Evolutionary conservation across 1,140 invertebrate species (phyloP).

Genomic region (Mizuhopecten yessoensis): DNA sequence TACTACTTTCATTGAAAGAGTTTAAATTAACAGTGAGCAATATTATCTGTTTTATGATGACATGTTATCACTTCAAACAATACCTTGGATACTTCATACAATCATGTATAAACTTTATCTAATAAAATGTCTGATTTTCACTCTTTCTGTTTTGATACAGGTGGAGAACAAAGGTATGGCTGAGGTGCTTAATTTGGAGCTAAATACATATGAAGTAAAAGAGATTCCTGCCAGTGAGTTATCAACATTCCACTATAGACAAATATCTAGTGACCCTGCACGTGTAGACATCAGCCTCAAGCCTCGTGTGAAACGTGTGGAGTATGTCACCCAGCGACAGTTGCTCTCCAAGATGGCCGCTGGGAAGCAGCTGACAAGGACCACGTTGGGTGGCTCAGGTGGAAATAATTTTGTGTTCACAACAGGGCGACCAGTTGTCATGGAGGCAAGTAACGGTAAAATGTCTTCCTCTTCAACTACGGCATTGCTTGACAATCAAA

Average conservation of each 20-base stretch:
- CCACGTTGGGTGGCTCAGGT: neutral
- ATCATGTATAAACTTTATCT: no score
- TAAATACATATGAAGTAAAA: conserved; percentile 69
- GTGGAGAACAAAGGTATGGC: conserved; percentile 60
- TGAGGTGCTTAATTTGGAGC: conserved; percentile 56
- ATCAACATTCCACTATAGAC: conserved; percentile 71
- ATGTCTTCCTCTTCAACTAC: conserved; percentile 12
- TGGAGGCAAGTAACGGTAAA: conserved; percentile 35
- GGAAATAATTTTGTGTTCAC: neutral
- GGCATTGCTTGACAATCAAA: conserved; percentile 6
- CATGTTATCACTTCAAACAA: no score
- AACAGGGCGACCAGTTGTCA: neutral
- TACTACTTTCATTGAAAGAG: no score
- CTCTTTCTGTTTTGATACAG: neutral
- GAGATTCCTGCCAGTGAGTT: conserved; percentile 67
- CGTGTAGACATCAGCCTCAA: conserved; percentile 53
- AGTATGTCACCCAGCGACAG: conserved; percentile 67
- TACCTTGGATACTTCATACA: no score
- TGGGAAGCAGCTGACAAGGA: neutral
- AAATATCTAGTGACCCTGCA: conserved; percentile 66
- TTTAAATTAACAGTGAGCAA: no score
- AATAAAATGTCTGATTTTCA: neutral
- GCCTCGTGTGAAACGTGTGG: conserved; percentile 65
- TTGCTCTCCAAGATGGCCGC: conserved; percentile 53
- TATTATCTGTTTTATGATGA: no score